phyloP scores from a whole-genome alignment of 1,140 invertebrate species.

The Magallana gigas region DNA sequence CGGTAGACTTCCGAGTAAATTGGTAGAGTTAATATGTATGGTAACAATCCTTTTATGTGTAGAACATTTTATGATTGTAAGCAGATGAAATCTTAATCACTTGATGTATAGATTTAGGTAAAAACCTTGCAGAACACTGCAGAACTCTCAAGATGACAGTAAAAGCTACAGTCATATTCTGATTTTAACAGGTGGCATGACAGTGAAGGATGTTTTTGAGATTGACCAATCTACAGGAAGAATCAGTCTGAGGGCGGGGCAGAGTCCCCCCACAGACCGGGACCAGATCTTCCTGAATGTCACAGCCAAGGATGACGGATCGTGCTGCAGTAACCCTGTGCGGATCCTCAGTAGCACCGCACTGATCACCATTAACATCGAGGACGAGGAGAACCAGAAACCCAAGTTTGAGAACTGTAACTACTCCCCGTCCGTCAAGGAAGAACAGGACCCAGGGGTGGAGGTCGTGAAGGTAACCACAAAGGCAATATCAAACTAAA shows the following conservation, averaged over 20 bases:
- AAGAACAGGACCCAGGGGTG: conserved; percentile 41
- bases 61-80: too few species aligned
- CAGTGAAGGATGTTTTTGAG: conserved; percentile 36
- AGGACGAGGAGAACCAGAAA: conserved; percentile 49
- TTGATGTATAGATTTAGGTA: too few species aligned
- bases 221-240: conserved; percentile 37
- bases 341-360: not conserved
- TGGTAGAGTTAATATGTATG: too few species aligned
- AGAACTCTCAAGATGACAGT: too few species aligned
- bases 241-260: not conserved
- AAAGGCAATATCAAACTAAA: too few species aligned
- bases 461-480: conserved; percentile 40
- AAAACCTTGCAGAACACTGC: too few species aligned
- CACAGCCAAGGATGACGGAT: conserved; percentile 46
- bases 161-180: not conserved
- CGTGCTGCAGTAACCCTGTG: conserved; percentile 21
- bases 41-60: too few species aligned
- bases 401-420: conserved; percentile 47
- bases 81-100: too few species aligned
- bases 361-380: conserved; percentile 47
- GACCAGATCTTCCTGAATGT: conserved; percentile 43
- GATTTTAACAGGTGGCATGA: conserved; percentile 28
- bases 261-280: not conserved
- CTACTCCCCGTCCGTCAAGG: conserved; percentile 29
- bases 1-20: too few species aligned